phyloP scores from a whole-genome alignment of 2,888 invertebrate genomes.

The Pseudoips prasinana region DNA sequence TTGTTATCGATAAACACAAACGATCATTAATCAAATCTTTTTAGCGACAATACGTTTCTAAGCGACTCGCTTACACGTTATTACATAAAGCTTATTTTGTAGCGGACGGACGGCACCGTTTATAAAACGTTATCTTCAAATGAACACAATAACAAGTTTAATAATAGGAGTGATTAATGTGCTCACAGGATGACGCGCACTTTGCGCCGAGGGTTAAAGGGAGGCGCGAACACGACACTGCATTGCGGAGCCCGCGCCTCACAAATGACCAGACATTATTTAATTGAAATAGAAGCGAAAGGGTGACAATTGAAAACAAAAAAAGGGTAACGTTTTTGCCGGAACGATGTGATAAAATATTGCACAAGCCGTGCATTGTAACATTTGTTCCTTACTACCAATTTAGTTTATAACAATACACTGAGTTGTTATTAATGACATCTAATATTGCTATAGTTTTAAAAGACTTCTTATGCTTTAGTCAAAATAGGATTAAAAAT shows the following conservation, averaged over 20 bases:
- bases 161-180: constrained; percentile 81
- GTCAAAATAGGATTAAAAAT: too few relatives aligned
- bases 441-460: neutral
- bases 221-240: constrained; percentile 67
- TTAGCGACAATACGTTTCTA: constrained; percentile 49
- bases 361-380: constrained; percentile 76
- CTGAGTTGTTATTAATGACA: neutral
- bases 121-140: constrained; percentile 80
- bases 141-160: constrained; percentile 80
- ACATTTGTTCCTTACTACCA: constrained; percentile 70
- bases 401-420: constrained; percentile 18
- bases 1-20: constrained; percentile 37
- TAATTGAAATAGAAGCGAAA: constrained; percentile 80
- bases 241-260: too few relatives aligned
- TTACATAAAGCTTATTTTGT: constrained; percentile 79
- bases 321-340: constrained; percentile 74
- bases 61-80: constrained; percentile 68
- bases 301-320: constrained; percentile 81
- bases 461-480: too few relatives aligned
- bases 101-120: constrained; percentile 77
- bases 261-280: constrained; percentile 82
- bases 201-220: constrained; percentile 57
- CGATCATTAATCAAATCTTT: constrained; percentile 69
- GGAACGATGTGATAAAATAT: constrained; percentile 73
- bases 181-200: constrained; percentile 78